Evolutionary conservation across 2,888 invertebrate species (phyloP).

Genomic region (Sialis fuliginosa): DNA sequence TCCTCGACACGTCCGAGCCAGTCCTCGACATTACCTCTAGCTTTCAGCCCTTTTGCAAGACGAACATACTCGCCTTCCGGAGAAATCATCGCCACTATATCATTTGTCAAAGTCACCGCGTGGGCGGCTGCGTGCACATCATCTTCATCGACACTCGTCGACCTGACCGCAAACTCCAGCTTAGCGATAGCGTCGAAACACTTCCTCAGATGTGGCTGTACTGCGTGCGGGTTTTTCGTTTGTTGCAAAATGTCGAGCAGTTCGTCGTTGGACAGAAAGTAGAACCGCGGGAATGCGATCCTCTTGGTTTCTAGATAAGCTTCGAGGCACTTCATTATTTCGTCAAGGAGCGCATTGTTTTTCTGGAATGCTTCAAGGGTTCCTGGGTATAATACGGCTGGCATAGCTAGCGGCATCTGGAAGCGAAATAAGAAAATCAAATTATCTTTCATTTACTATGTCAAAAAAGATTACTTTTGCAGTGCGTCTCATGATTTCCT

Average conservation of each 20-base stretch:
- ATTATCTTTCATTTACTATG: not conserved
- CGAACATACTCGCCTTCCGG: conserved; percentile 72
- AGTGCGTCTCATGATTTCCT: conserved; percentile 69
- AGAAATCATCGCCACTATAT: conserved; percentile 77
- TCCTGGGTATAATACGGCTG: conserved; percentile 57
- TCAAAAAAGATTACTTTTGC: conserved; percentile 38
- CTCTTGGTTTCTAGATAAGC: conserved; percentile 79
- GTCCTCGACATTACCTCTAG: conserved; percentile 79
- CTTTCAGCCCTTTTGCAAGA: conserved; percentile 65
- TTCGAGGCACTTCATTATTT: conserved; percentile 79
- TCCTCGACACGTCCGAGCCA: conserved; percentile 86
- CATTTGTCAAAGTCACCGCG: conserved; percentile 46
- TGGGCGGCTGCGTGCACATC: conserved; percentile 27
- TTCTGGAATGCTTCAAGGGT: conserved; percentile 47
- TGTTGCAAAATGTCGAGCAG: conserved; percentile 55
- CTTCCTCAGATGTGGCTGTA: conserved; percentile 77
- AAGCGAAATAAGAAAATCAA: not conserved
- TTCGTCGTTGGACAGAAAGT: conserved; percentile 81
- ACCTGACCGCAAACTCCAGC: conserved; percentile 53
- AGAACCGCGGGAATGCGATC: conserved; percentile 63
- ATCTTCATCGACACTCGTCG: conserved; percentile 30
- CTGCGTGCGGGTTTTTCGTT: conserved; percentile 75
- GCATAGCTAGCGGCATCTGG: conserved; percentile 60
- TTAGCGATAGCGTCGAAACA: conserved; percentile 74
- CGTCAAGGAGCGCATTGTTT: conserved; percentile 65